Conservation (phyloP, 1,140 invertebrate genomes). For the Nixonia krombeini region DNA sequence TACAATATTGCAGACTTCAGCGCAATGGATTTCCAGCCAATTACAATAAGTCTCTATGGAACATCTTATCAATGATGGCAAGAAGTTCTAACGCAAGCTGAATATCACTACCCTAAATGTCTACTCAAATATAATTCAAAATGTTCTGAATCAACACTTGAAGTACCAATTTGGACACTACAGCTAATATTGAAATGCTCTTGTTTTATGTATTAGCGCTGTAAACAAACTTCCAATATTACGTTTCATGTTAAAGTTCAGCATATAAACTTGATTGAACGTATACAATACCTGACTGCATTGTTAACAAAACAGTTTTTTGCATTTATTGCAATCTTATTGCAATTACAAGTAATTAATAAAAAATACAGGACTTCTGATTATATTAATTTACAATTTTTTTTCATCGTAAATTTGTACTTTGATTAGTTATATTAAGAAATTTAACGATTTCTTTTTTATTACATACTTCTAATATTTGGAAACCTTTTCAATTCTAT, state of each 20-base stretch:
- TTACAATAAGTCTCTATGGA: neutral
- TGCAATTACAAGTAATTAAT: too few species aligned
- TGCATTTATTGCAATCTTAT: neutral
- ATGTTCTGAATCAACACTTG: constrained; percentile 62
- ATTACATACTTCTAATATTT: too few species aligned
- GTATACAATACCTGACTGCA: neutral
- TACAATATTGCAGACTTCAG: neutral
- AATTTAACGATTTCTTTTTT: too few species aligned
- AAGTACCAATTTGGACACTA: constrained; percentile 75
- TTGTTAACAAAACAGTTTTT: neutral
- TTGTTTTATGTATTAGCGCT: constrained; percentile 62
- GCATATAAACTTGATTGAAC: neutral
- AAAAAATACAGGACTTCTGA: too few species aligned
- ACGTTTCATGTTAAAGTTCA: too few species aligned
- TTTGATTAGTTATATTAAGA: too few species aligned
- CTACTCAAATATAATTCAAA: constrained; percentile 63
- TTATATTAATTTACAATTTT: too few species aligned
- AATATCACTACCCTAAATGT: constrained; percentile 61
- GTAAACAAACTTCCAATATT: constrained; percentile 4
- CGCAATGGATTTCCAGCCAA: neutral
- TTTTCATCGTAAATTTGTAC: too few species aligned
- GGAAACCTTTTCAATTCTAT: too few species aligned
- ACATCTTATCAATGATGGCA: too few species aligned
- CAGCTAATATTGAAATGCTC: constrained; percentile 72
- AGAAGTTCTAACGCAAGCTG: neutral